Evolutionary conservation across 1,140 invertebrate genomes (phyloP).

Genomic region (Lepidurus packardi): DNA sequence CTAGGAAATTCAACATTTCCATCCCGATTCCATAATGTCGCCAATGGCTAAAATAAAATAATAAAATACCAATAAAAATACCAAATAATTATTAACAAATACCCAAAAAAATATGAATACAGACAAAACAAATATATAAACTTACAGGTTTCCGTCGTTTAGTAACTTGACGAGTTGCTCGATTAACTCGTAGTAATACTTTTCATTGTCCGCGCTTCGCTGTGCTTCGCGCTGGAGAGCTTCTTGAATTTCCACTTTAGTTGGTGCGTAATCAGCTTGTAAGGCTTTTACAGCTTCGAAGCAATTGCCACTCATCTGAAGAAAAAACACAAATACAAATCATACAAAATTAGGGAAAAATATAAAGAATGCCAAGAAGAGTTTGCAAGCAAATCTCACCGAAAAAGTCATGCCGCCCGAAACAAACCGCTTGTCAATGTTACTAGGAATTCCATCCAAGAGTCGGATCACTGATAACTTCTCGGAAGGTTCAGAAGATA

Average conservation of each 20-base stretch:
- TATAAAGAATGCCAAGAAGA: neutral
- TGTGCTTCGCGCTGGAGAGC: slow-evolving; percentile 45
- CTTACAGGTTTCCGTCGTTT: slow-evolving; percentile 62
- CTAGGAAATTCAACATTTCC: slow-evolving; percentile 61
- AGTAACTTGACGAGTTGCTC: slow-evolving; percentile 58
- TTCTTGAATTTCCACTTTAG: neutral
- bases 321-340: slow-evolving; percentile 22
- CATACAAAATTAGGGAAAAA: neutral
- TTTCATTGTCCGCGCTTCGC: slow-evolving; percentile 47
- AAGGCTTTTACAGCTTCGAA: slow-evolving; percentile 46
- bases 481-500: slow-evolving; percentile 67
- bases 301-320: slow-evolving; percentile 50
- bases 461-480: slow-evolving; percentile 71
- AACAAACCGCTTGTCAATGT: slow-evolving; percentile 47
- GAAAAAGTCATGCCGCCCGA: neutral
- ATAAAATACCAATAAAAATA: neutral
- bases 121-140: slow-evolving; percentile 37
- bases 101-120: neutral
- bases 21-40: slow-evolving; percentile 67
- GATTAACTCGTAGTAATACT: slow-evolving; percentile 57
- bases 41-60: slow-evolving; percentile 55
- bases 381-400: neutral
- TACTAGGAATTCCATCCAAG: slow-evolving; percentile 55
- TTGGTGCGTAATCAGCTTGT: neutral
- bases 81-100: neutral